Base-by-base conservation (phyloP, 2,888 invertebrate species). In the Polyommatus icarus region DNA sequence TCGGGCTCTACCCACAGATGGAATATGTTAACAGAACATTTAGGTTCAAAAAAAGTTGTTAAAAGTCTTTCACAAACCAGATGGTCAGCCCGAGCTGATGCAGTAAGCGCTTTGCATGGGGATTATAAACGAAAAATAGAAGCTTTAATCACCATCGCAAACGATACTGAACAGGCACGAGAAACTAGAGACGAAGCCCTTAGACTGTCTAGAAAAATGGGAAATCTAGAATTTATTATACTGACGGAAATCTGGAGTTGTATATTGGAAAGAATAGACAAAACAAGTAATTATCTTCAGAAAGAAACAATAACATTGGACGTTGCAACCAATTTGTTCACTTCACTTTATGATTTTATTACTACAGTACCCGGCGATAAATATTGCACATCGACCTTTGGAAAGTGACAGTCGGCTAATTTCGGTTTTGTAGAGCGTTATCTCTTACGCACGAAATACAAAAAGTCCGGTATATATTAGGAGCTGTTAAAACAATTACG, bases 1-100 rank as follows among this genome's bases (percentile, higher is more conserved):
- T 24, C 24, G 24, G 24, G 24, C 24, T 24, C 24, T 24, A 24
- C 24, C 24, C 24, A 24, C 24, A 24, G 24, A 24, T 24, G 24
- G 24, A 24, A 24, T 24, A 24, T 54, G 54, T 54, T 54, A 54
- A 54, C 36, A 78, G 80, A 82, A 80, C 79, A 80, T 80, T 24
- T 24, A 24, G 24, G 24, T 24, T 24, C 78, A 80, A 83, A 83
- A 79, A 83, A 80, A 81, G 81, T 82, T 54, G 50, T 54, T 54
- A 54, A 84, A 79, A 78, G 77, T 78, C 81, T 83, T 78, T 83
- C 82, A 78, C 81, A 82, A 82, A 84, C 84, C 72, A 82, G 83
- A 83, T 85, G 84, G 84, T 84, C 83, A 79, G 82, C 83, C 77
- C 81, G 83, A 77, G 83, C 82, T 80, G 81, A 84, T 81, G 83